These are phyloP conservation scores for Novumbra hubbsi DNA, from an alignment of 2,797 vertebrate species.

Conservation along the genomic window DNA sequence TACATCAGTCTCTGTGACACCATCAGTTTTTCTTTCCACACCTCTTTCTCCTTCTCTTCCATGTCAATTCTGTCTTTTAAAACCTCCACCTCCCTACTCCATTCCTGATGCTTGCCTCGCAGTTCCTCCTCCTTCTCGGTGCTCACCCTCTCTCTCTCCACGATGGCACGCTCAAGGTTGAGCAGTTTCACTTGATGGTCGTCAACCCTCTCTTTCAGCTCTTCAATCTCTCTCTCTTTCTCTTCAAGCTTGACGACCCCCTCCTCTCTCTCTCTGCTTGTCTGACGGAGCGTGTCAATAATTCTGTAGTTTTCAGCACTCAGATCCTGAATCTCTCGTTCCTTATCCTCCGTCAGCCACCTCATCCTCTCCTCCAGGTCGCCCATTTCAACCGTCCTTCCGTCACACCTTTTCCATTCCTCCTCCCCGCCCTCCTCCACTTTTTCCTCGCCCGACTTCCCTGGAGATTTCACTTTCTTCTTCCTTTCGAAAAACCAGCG, in stretches of 20 bases:
- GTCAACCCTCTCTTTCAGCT: conserved; percentile 64
- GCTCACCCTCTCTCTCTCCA: conserved; percentile 46
- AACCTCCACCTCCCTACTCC: conserved; percentile 31
- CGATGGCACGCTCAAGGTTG: conserved; percentile 49
- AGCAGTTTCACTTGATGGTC: conserved; percentile 68
- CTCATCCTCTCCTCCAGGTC: conserved; percentile 72
- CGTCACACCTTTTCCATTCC: conserved; percentile 44
- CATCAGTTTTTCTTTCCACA: conserved; percentile 35
- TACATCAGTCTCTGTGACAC: conserved; percentile 42
- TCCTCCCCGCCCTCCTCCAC: conserved; percentile 61
- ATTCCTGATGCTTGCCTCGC: conserved; percentile 23
- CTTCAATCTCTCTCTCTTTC: conserved; percentile 66
- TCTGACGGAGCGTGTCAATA: conserved; percentile 40
- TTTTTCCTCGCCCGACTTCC: conserved; percentile 40
- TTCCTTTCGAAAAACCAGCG: conserved; percentile 70
- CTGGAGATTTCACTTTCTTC: conserved; percentile 63
- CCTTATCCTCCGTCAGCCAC: conserved; percentile 72
- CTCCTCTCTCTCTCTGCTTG: conserved; percentile 42
- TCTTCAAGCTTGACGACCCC: conserved; percentile 44
- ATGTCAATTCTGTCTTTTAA: conserved; percentile 31
- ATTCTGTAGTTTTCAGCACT: conserved; percentile 57
- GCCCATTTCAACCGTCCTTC: conserved; percentile 52
- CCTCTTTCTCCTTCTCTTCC: conserved; percentile 41
- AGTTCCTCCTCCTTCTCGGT: conserved; percentile 49
- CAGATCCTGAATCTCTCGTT: conserved; percentile 70